phyloP scores from a whole-genome alignment of 2,797 vertebrate species.

The Gambusia yucatana region DNA sequence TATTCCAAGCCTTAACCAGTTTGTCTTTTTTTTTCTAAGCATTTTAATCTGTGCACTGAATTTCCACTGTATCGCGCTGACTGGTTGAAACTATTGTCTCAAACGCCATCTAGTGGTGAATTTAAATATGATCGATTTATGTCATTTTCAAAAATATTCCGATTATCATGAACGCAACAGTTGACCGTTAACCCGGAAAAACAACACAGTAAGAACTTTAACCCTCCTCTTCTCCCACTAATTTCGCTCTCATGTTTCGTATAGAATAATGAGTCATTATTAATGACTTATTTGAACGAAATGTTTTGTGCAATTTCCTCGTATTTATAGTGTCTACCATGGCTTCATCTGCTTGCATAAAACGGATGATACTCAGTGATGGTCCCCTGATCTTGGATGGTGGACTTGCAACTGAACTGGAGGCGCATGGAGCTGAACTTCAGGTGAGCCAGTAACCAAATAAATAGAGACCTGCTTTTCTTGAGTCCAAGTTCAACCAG shows the following conservation, averaged over 20 bases:
- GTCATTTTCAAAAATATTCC: neutral
- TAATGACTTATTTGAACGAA: neutral
- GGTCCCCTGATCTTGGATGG: slow-evolving; percentile 81
- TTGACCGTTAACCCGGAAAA: slow-evolving; percentile 54
- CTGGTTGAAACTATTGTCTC: neutral
- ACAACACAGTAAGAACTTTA: slow-evolving; percentile 23
- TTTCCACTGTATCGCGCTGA: too few relatives aligned
- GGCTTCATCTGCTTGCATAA: slow-evolving; percentile 38
- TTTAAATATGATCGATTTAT: accelerated
- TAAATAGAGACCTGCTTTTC: neutral
- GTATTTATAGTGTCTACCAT: slow-evolving; percentile 19
- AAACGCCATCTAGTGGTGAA: slow-evolving; percentile 40
- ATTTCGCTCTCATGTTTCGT: too few relatives aligned
- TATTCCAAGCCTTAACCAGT: neutral
- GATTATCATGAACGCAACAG: slow-evolving; percentile 20
- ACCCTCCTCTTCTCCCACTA: neutral
- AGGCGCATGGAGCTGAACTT: slow-evolving; percentile 76
- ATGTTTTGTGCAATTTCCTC: neutral
- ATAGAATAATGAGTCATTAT: too few relatives aligned
- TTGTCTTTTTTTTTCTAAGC: neutral
- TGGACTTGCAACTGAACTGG: slow-evolving; percentile 84
- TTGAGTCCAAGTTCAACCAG: neutral
- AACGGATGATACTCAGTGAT: slow-evolving; percentile 25
- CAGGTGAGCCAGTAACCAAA: slow-evolving; percentile 66
- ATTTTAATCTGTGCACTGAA: neutral